Base-by-base conservation (phyloP, 30 jellyfish, hydroid and myxozoan genomes). In the Aurelia sp. region DNA sequence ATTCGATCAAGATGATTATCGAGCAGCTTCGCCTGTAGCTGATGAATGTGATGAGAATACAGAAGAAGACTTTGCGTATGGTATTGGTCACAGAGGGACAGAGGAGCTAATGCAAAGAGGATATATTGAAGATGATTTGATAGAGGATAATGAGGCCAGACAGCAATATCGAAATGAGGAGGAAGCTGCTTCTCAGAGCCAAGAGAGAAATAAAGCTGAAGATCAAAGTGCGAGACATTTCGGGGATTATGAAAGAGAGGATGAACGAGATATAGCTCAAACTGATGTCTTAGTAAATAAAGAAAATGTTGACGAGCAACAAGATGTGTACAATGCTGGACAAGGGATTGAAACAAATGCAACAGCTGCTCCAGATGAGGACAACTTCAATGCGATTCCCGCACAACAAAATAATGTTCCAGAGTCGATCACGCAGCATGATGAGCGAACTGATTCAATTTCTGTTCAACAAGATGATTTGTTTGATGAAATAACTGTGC, bases 51-150 rank as follows among this genome's bases (percentile, higher is more conserved):
- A 47, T 20, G 83, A 59, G 69, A 18, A 18, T 7, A 59, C 69
- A 7, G 33, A 8, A 6, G 81, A 70, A 7, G 63, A 70, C 61
- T 10, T 38, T 35, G 35, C 71, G 4, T 79, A 30, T 64, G 21
- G 38, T 0, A 65, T 79, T 53, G 89, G 89, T 3, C 48, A 78
- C 33, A 79, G 50, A 63, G 89, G 89, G 30, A 79, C 89, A 16
- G 89, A 79, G 47, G 89, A 79, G 68, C 78, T 79, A 20, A 63
- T 79, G 89, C 89, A 40, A 24, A 79, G 89, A 22, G 80, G 66
- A 48, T 48, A 35, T 5, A 9, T 21, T 11, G 89, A 63, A 53
- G 72, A 41, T 15, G 71, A 40, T 27, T 18, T 22, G 38, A 12
- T 27, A 17, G 80, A 13, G 20, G 52, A 44, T 11, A 50, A 30